These are phyloP conservation scores for Mantis religiosa DNA, from an alignment of 2,888 invertebrate species.

Conservation along the genomic window DNA sequence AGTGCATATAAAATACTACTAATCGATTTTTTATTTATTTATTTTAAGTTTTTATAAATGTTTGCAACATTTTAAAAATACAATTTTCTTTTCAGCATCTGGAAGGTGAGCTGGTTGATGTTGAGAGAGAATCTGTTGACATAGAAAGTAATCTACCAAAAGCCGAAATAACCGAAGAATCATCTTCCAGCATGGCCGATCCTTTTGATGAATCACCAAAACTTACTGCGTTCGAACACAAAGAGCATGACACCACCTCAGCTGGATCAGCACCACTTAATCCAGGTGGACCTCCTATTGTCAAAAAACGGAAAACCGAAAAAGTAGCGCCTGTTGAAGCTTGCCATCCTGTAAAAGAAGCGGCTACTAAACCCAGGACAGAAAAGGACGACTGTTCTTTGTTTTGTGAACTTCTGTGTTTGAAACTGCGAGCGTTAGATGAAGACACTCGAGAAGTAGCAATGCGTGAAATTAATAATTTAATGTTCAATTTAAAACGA, in stretches of 20 bases:
- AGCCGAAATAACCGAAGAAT: not conserved
- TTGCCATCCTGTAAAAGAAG: not conserved
- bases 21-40: no score
- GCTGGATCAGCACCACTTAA: not conserved
- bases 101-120: not conserved
- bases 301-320: not conserved
- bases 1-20: no score
- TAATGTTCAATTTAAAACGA: constrained; percentile 8
- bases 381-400: not conserved
- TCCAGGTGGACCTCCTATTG: constrained; percentile 1
- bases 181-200: not conserved
- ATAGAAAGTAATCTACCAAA: not conserved
- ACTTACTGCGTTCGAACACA: not conserved
- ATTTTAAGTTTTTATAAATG: no score
- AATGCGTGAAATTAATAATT: constrained; percentile 7
- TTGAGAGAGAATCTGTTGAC: no score
- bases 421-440: constrained; percentile 1
- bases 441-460: constrained; percentile 12
- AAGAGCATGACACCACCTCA: not conserved
- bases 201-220: not conserved
- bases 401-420: constrained; percentile 13
- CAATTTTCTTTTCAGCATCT: not conserved
- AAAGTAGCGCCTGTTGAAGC: not conserved
- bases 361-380: not conserved
- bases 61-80: not conserved